phyloP scores from a whole-genome alignment of 2,113 vertebrate genomes.

The Pseudorasbora parva region DNA sequence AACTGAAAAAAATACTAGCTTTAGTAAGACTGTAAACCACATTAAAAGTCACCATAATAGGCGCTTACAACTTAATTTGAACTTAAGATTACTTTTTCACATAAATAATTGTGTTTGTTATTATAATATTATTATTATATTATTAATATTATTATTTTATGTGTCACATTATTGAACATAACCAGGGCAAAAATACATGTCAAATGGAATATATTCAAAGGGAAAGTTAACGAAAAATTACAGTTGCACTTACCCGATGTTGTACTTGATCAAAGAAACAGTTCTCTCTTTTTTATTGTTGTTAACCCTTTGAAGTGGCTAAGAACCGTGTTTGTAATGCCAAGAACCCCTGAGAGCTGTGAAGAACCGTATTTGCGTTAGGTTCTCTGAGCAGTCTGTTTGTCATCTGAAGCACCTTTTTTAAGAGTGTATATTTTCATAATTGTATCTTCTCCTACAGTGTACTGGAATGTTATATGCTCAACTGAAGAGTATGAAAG shows the following conservation, averaged over 20 bases:
- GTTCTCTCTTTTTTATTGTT: background rate
- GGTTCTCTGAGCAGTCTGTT: background rate
- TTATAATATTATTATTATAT: background rate
- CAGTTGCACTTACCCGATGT: background rate
- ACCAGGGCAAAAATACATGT: background rate
- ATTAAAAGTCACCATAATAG: background rate
- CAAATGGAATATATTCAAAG: background rate
- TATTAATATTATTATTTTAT: background rate
- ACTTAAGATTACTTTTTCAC: too few species aligned
- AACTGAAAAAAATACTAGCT: background rate
- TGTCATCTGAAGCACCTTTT: background rate
- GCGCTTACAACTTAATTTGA: too few species aligned
- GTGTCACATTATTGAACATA: background rate
- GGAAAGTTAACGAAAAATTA: background rate
- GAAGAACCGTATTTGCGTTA: background rate
- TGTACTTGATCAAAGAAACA: background rate
- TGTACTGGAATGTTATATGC: background rate
- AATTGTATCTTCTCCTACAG: background rate
- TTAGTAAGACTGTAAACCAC: background rate
- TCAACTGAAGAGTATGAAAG: conserved; percentile 2
- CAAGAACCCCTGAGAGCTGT: background rate
- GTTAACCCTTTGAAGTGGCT: background rate
- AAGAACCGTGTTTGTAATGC: background rate
- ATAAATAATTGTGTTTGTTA: too few species aligned
- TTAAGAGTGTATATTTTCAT: conserved; percentile 14